Evolutionary conservation across 2,797 vertebrate genomes (phyloP), one percentile per base, ranked within the genome.

Genomic region (Sus cebifrons): DNA sequence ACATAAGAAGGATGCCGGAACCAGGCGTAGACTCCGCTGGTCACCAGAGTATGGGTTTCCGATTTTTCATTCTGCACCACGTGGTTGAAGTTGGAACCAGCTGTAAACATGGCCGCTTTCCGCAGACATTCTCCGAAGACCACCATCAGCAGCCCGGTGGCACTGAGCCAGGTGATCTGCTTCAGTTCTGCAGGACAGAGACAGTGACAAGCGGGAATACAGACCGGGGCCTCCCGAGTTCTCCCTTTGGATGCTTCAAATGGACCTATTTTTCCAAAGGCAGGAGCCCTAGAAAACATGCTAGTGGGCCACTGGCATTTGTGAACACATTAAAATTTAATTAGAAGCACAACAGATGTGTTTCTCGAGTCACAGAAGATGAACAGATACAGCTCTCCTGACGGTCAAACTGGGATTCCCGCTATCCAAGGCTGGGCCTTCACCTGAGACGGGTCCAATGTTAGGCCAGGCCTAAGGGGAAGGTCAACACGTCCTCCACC

Each of bases 21-120:
- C 99, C 99, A 99, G 56, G 99, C 98, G 0, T 99, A 99, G 29
- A 99, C 99, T 0, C 99, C 99, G 0, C 97, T 98, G 0, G 99
- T 99, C 98, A 99, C 99, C 98, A 99, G 98, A 29, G 99, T 99
- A 14, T 99, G 99, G 70, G 99, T 99, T 21, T 99, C 99, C 3
- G 99, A 99, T 82, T 99, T 99, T 96, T 99, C 99, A 0, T 99
- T 99, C 98, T 99, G 99, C 16, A 99, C 99, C 1, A 99, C 99
- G 86, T 99, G 99, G 98, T 99, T 99, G 98, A 99, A 99, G 98
- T 99, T 99, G 98, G 99, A 99, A 77, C 99, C 99, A 0, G 99
- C 99, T 0, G 99, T 99, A 79, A 99, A 98, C 99, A 99, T 99
- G 81, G 99, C 99, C 0, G 99, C 99, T 96, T 99, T 99, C 67